phyloP scores from a whole-genome alignment of 2,888 invertebrate genomes.

The Syrista parreyssii region DNA sequence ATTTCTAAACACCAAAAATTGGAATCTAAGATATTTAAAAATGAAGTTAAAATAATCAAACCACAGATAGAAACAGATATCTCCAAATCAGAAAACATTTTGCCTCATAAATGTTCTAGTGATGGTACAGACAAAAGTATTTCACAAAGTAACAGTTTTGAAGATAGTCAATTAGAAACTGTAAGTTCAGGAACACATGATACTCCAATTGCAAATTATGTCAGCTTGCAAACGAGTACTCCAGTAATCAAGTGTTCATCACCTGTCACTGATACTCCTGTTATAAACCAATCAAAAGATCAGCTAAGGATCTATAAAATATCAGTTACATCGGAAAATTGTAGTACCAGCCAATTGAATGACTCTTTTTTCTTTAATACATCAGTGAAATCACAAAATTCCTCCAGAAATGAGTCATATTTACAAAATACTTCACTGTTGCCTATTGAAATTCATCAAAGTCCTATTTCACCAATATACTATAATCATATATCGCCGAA shows the following conservation, averaged over 20 bases:
- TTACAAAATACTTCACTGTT: constrained; percentile 18
- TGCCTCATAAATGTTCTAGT: not conserved
- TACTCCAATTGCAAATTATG: not conserved
- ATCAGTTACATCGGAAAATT: constrained; percentile 20
- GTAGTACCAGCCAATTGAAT: constrained; percentile 13
- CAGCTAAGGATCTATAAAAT: constrained; percentile 21
- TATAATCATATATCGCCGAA: constrained; percentile 20
- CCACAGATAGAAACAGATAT: constrained; percentile 2
- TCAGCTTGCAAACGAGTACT: constrained; percentile 22
- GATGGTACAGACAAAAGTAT: constrained; percentile 3
- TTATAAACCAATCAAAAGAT: constrained; percentile 20
- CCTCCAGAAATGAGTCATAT: constrained; percentile 20
- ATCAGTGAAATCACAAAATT: constrained; percentile 27
- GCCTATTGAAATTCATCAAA: constrained; percentile 20
- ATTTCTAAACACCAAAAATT: not conserved
- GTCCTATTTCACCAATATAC: constrained; percentile 39
- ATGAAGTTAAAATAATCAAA: constrained; percentile 3
- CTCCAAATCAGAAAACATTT: constrained; percentile 2
- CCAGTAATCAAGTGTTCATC: constrained; percentile 16
- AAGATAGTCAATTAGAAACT: constrained; percentile 8
- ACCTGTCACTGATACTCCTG: constrained; percentile 10
- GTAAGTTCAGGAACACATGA: not conserved
- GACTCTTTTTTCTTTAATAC: constrained; percentile 25
- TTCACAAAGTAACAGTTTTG: not conserved
- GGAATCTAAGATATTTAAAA: not conserved